These are phyloP conservation scores for Byasa hedistus DNA, from an alignment of 2,888 invertebrate genomes.

Conservation along the genomic window DNA sequence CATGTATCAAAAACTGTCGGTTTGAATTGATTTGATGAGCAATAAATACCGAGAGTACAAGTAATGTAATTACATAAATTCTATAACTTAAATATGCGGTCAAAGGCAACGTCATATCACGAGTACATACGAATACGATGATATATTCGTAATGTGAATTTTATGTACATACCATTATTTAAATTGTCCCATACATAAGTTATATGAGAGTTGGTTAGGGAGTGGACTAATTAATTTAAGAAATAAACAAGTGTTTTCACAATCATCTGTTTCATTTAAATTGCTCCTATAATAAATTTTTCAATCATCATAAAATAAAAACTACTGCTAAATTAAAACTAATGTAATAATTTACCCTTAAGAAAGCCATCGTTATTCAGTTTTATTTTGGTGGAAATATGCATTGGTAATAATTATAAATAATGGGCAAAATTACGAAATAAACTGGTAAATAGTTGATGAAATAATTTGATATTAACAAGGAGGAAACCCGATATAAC, in stretches of 20 bases:
- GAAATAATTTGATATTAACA: too few species aligned
- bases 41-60: slow-evolving; percentile 71
- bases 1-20: slow-evolving; percentile 50
- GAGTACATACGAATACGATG: slow-evolving; percentile 46
- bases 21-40: slow-evolving; percentile 57
- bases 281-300: too few species aligned
- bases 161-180: slow-evolving; percentile 57
- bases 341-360: too few species aligned
- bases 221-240: slow-evolving; percentile 61
- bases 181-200: slow-evolving; percentile 58
- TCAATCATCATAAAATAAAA: too few species aligned
- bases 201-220: slow-evolving; percentile 65
- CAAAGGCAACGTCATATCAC: slow-evolving; percentile 55
- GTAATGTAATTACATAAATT: slow-evolving; percentile 48
- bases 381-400: too few species aligned
- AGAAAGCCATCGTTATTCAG: too few species aligned
- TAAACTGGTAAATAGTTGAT: too few species aligned
- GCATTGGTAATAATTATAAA: too few species aligned
- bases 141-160: slow-evolving; percentile 51
- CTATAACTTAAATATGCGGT: slow-evolving; percentile 47
- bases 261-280: slow-evolving; percentile 36
- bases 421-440: too few species aligned
- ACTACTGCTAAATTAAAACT: too few species aligned
- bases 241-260: slow-evolving; percentile 46
- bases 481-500: too few species aligned